phyloP scores from a whole-genome alignment of 53 echinoderm and acorn worm species.

The Echinometra lucunter region DNA sequence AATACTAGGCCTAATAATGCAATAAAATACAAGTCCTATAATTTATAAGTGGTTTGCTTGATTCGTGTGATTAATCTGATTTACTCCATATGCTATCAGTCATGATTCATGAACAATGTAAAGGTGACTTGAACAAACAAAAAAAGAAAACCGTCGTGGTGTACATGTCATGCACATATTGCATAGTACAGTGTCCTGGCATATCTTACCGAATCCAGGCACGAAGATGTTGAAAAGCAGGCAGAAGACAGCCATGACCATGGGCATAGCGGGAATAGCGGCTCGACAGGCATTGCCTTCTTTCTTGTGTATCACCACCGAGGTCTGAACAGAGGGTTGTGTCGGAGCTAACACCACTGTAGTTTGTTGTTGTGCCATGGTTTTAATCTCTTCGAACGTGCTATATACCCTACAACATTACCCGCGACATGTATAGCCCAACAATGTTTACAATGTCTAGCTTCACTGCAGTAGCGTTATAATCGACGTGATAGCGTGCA shows the following conservation, averaged over 20 bases:
- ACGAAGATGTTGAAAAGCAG: constrained; percentile 78
- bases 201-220: constrained; percentile 81
- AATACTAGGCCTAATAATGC: too few relatives aligned
- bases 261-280: constrained; percentile 81
- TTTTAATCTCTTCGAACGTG: neutral
- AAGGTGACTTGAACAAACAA: too few relatives aligned
- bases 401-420: neutral
- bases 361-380: constrained; percentile 51
- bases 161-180: too few relatives aligned
- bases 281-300: constrained; percentile 74
- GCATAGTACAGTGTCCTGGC: neutral
- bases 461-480: neutral
- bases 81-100: too few relatives aligned
- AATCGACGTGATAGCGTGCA: neutral
- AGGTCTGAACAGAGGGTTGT: constrained; percentile 41
- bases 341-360: constrained; percentile 48
- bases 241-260: constrained; percentile 76
- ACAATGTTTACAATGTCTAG: neutral
- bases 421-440: neutral
- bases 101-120: too few relatives aligned
- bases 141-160: too few relatives aligned
- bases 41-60: too few relatives aligned
- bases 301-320: constrained; percentile 71
- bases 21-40: too few relatives aligned
- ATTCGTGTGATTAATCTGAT: too few relatives aligned